Conservation (phyloP, 2,888 invertebrate species). For the Crocallis elinguaria region DNA sequence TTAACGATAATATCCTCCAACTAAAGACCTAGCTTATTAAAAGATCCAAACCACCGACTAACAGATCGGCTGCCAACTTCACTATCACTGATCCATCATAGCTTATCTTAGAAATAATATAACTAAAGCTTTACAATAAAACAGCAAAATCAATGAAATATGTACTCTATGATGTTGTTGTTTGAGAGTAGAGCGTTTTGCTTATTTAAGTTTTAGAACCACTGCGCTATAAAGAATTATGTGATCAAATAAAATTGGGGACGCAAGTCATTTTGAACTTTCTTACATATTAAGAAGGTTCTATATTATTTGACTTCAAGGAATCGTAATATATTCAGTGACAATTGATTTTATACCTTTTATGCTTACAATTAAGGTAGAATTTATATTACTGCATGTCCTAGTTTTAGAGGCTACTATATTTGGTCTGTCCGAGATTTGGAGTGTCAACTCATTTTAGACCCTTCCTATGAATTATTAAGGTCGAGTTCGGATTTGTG, state of each 20-base stretch:
- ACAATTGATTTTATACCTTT: constrained; percentile 4
- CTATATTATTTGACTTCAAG: constrained; percentile 27
- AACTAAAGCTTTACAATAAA: too few relatives aligned
- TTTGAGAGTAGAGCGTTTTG: too few relatives aligned
- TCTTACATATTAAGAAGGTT: constrained; percentile 25
- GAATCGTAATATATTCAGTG: background rate
- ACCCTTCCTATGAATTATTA: background rate
- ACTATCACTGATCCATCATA: too few relatives aligned
- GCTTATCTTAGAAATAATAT: too few relatives aligned
- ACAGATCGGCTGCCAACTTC: too few relatives aligned
- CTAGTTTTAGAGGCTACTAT: background rate
- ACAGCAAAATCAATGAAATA: too few relatives aligned
- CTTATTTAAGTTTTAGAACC: constrained; percentile 30
- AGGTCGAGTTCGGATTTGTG: constrained; percentile 2
- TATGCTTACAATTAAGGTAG: background rate
- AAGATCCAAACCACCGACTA: too few relatives aligned
- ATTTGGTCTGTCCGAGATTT: constrained; percentile 12
- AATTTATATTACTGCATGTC: background rate
- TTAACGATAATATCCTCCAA: too few relatives aligned
- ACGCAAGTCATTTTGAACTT: constrained; percentile 30
- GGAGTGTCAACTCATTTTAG: background rate
- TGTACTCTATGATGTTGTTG: too few relatives aligned
- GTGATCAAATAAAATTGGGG: constrained; percentile 32
- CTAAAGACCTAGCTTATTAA: too few relatives aligned
- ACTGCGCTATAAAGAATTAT: constrained; percentile 33